Base-by-base conservation (phyloP, 2,888 invertebrate genomes). In the Agonopterix heracliana region DNA sequence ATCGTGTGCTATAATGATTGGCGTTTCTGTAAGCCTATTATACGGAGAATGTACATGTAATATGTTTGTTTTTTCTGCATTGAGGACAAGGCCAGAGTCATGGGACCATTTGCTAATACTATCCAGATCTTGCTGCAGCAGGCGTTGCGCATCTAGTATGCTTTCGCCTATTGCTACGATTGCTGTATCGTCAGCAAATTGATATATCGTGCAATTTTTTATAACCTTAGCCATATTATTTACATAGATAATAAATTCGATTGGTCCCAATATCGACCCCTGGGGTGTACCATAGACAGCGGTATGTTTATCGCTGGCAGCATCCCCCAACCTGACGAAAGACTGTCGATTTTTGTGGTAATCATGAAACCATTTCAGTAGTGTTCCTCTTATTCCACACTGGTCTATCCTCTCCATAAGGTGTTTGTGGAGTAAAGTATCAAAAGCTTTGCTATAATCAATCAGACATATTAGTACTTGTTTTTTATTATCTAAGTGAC, bases 121-220 rank as follows among this genome's bases (percentile, higher is more conserved):
- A 12, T 43, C 41, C 8, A 55, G 52, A 14, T 56, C 52, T 0
- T 7, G 2, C 46, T 56, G 57, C 4, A 56, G 41, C 12, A 12
- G 38, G n/a, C 26, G 8, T 41, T 42, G 5, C 3, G 54, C 54
- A 9, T 4, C n/a, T 3, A 38, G 1, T 11, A 47, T 11, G 13
- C 49, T 47, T 35, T 43, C 52, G 36, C 48, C 14, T 9, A 56
- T 54, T 36, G 59, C 50, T 50, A 61, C 8, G 1, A 59, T 44
- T 13, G 58, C 56, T 1, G 57, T 61, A 42, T 55, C 59, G 14
- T 61, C 59, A 10, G 59, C 56, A 26, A 53, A 59, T 41, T 56
- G 58, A 17, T 51, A 58, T 4, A 54, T 51, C 4, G 48, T 45
- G 44, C 54, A 51, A 8, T 46, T 17, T 17, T 46, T n/a, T 9